Conservation (phyloP, 2,888 invertebrate species). For the Spisula solida region DNA sequence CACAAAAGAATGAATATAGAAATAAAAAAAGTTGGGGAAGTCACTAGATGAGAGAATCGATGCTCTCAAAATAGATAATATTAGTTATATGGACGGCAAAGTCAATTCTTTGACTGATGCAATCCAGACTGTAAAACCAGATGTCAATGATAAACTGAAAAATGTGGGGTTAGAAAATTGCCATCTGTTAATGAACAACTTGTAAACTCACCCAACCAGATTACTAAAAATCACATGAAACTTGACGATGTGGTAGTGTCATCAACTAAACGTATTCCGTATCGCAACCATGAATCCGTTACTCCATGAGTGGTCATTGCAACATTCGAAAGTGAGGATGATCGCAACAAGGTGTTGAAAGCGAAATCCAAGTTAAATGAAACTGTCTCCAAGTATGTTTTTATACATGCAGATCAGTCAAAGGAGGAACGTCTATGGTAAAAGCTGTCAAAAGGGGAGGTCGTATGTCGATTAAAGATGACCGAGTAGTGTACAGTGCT, state of each 20-base stretch:
- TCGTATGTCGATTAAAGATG: neutral
- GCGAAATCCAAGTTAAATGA: neutral
- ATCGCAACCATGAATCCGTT: no score
- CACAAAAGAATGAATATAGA: conserved; percentile 23
- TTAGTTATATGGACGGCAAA: neutral
- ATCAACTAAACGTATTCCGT: no score
- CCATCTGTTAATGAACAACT: neutral
- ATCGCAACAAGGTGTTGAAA: neutral
- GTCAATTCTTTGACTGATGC: neutral
- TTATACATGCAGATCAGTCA: neutral
- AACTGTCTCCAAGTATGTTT: neutral
- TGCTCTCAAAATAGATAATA: neutral
- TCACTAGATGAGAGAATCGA: conserved; percentile 1
- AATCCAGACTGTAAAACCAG: neutral
- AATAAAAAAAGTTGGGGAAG: neutral
- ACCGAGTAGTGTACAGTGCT: neutral
- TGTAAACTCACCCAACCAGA: no score
- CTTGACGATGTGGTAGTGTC: no score
- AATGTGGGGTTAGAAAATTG: no score
- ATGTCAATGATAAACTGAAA: neutral
- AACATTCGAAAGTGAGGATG: no score
- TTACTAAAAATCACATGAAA: no score
- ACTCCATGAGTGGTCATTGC: no score
- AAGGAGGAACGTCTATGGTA: neutral
- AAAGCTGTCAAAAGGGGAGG: neutral